Base-by-base conservation (phyloP, 1,140 invertebrate genomes). In the Catajapyx aquilonaris region DNA sequence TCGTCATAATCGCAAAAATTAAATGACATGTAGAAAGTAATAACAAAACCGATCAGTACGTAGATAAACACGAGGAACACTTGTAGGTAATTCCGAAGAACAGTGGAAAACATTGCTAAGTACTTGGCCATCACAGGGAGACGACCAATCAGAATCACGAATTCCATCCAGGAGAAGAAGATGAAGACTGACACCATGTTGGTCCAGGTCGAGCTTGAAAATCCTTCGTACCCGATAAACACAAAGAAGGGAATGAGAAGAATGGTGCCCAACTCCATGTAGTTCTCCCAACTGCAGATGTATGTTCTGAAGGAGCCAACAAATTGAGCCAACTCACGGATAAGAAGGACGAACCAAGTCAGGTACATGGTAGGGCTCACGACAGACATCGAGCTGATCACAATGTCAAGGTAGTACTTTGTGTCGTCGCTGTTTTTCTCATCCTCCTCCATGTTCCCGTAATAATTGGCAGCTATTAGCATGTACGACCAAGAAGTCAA, bases 31-130 rank as follows among this genome's bases (percentile, higher is more conserved):
- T 73, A 80, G 47, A 83, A 85, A 46, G 76, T 76, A 18, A 83
- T 49, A 1, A 74, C 76, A 51, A 84, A 85, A 1, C 78, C 79
- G 16, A 81, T 55, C 5, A 84, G 76, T 20, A 84, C 59, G 43
- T 81, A 71, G 1, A 71, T 73, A 50, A 84, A 84, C 54, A 78
- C 74, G 1, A 73, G 55, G 2, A 85, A 59, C 43, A 81, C 80
- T 48, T 77, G 75, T 7, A 77, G 63, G 46, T 84, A 84, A 43
- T 76, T 83, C 47, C 65, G 65, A 0, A 74, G 76, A 0, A 83
- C 78, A 0, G 70, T 77, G 44, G 68, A 69, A 28, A 83, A 59
- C 69, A 81, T 81, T 17, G 80, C 71, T 40, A 83, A 74, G 43
- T 77, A 68, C 3, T 73, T 81, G 2, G 78, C 79, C 15, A 75